A percentile compares a stretch with the other conserved stretches of the same genome.
phyloP scores from a whole-genome alignment of 2,888 invertebrate genomes.

The Mythimna loreyi region DNA sequence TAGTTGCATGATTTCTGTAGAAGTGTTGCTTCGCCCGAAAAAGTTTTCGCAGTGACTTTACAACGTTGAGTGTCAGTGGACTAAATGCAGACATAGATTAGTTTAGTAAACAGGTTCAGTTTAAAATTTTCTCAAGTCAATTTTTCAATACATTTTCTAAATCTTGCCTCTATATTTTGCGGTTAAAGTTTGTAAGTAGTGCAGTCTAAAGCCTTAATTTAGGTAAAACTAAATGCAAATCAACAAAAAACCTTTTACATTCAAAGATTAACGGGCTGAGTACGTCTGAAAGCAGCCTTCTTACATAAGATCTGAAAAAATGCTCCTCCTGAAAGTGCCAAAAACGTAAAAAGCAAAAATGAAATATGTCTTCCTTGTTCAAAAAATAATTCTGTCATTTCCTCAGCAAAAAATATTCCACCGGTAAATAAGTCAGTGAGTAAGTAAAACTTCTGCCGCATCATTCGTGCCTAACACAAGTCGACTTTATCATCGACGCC shows the following conservation, averaged over 20 bases:
- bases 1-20: neutral
- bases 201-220: neutral
- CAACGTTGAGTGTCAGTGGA: too few relatives aligned
- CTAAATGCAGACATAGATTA: conserved; percentile 12
- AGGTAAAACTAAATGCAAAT: neutral
- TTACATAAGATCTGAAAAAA: neutral
- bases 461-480: conserved; percentile 69
- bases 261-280: neutral
- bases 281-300: neutral
- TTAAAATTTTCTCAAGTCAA: neutral
- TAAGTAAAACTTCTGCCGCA: conserved; percentile 75
- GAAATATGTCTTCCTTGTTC: conserved; percentile 21
- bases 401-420: conserved; percentile 55
- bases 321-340: neutral
- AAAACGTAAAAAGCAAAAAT: conserved; percentile 14
- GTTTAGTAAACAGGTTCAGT: conserved; percentile 18
- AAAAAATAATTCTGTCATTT: conserved; percentile 45
- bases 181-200: neutral
- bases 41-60: too few relatives aligned
- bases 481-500: conserved; percentile 66
- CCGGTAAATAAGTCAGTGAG: conserved; percentile 66
- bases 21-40: neutral
- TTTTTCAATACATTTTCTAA: neutral
- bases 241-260: neutral
- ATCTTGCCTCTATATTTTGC: neutral